Percentiles rank a stretch among this genome's conserved stretches.
Conservation (phyloP, 2,797 vertebrate genomes). For the Linurgus olivaceus region DNA sequence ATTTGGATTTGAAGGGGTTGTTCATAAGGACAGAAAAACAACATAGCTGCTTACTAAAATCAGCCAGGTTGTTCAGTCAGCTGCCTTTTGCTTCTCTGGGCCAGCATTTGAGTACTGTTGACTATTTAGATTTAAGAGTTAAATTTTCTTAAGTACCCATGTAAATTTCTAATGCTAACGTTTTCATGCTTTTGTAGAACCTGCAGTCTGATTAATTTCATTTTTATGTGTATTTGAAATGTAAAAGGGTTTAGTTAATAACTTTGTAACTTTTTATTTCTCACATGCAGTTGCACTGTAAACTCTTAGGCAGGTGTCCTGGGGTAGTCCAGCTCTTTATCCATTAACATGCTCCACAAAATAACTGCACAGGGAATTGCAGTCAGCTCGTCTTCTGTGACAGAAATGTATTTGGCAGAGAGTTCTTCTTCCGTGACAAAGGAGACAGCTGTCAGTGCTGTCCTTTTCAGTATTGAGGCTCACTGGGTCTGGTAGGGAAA, state of each 20-base stretch:
- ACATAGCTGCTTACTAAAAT: neutral
- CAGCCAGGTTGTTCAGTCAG: neutral
- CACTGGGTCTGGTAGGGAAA: neutral
- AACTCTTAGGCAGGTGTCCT: neutral
- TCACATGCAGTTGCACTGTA: neutral
- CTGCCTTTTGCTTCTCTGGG: neutral
- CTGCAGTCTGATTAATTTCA: neutral
- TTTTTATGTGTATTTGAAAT: neutral
- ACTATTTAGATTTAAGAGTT: neutral
- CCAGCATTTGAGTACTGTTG: neutral
- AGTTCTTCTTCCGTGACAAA: slow-evolving; percentile 6
- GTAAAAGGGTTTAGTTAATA: neutral
- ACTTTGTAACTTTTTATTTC: neutral
- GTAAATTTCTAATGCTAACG: neutral
- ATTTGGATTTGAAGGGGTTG: neutral
- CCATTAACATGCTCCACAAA: neutral
- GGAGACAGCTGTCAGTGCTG: slow-evolving; percentile 54
- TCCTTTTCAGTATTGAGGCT: slow-evolving; percentile 1
- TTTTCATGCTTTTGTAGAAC: neutral
- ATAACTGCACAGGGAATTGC: neutral
- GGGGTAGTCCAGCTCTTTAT: neutral
- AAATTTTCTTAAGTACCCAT: neutral
- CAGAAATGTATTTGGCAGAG: slow-evolving; percentile 10
- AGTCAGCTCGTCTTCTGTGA: neutral
- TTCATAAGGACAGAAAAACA: neutral